These are phyloP conservation scores for Hydrozoanthus tunicans DNA, from an alignment of 64 coral and sea anemone species.

Conservation along the genomic window DNA sequence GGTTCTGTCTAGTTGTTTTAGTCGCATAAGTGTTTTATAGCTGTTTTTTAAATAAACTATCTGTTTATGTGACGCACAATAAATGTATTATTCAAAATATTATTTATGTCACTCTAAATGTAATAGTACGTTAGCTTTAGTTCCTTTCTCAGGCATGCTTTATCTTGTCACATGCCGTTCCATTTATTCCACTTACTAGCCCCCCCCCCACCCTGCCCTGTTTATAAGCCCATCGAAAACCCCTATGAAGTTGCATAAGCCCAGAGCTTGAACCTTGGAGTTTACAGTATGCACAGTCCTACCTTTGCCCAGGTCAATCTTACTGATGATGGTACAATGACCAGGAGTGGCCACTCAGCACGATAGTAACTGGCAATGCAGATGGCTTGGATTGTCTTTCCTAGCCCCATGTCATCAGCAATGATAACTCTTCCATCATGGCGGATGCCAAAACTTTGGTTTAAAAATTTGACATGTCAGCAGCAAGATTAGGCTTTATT, in stretches of 20 bases:
- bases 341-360: slow-evolving; percentile 87
- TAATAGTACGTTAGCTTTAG: too few relatives aligned
- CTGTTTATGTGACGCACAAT: too few relatives aligned
- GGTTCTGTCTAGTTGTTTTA: too few relatives aligned
- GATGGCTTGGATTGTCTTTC: slow-evolving; percentile 96
- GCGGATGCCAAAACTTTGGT: slow-evolving; percentile 82
- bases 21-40: too few relatives aligned
- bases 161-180: too few relatives aligned
- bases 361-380: slow-evolving; percentile 95
- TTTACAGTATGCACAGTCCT: neutral
- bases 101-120: too few relatives aligned
- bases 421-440: slow-evolving; percentile 96
- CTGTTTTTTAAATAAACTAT: too few relatives aligned
- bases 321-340: slow-evolving; percentile 90
- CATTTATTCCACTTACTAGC: too few relatives aligned
- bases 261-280: neutral
- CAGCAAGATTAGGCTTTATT: neutral
- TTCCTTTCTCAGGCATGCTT: too few relatives aligned
- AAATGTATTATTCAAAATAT: too few relatives aligned
- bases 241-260: neutral
- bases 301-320: slow-evolving; percentile 91
- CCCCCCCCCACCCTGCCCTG: neutral
- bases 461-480: neutral
- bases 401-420: slow-evolving; percentile 99
- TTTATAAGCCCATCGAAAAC: neutral